These are phyloP conservation scores for Zootermopsis nevadensis DNA, from an alignment of 2,888 invertebrate genomes.

Conservation along the genomic window DNA sequence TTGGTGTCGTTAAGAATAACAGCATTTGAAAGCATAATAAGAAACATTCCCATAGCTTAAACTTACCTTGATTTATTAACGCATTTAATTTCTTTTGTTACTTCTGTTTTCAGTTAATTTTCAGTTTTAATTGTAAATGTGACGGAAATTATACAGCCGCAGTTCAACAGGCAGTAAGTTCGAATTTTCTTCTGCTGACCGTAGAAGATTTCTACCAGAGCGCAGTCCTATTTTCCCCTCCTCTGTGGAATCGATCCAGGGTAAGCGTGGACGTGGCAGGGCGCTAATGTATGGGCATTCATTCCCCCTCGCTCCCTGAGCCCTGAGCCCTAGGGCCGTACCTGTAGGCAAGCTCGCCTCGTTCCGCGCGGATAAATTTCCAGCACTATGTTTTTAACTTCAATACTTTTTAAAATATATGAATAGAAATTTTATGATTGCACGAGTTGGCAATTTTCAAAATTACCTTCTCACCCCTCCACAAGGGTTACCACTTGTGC, in stretches of 20 bases:
- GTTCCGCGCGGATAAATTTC: conserved; percentile 27
- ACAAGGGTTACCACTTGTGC: neutral
- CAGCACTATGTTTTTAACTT: conserved; percentile 42
- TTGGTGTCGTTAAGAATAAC: too few relatives aligned
- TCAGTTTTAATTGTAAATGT: too few relatives aligned
- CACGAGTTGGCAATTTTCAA: conserved; percentile 46
- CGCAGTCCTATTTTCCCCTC: conserved; percentile 8
- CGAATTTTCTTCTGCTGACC: conserved; percentile 19
- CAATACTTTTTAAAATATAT: conserved; percentile 49
- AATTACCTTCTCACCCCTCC: conserved; percentile 25
- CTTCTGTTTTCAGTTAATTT: too few relatives aligned
- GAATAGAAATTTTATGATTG: conserved; percentile 43
- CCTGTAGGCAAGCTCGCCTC: neutral
- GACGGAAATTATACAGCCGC: neutral
- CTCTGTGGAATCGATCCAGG: conserved; percentile 47
- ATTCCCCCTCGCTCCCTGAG: neutral
- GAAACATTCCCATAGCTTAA: too few relatives aligned
- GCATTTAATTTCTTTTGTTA: too few relatives aligned
- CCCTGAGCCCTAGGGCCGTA: neutral
- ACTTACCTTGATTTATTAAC: too few relatives aligned
- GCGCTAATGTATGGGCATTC: conserved; percentile 46
- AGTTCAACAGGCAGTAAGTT: neutral
- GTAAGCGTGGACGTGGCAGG: conserved; percentile 11
- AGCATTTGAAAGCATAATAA: too few relatives aligned
- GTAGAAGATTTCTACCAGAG: conserved; percentile 31